A percentile compares a stretch with the other conserved stretches of the same genome.
Conservation (phyloP, 2,888 invertebrate genomes). For the Carabus problematicus region DNA sequence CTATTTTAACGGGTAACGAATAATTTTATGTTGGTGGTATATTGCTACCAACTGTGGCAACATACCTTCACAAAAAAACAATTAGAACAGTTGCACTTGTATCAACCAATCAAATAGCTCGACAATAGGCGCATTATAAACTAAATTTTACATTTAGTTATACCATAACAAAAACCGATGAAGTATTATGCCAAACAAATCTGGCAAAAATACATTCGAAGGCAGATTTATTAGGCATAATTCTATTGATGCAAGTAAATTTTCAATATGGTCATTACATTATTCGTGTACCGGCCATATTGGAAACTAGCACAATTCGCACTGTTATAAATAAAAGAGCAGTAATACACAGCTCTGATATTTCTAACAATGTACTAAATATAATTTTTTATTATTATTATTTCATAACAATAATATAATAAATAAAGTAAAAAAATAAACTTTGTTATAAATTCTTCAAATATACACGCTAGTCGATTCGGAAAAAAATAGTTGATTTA, state of each 20-base stretch:
- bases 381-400: slow-evolving; percentile 18
- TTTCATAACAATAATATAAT: slow-evolving; percentile 41
- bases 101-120: slow-evolving; percentile 6
- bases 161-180: neutral
- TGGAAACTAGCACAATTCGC: neutral
- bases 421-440: slow-evolving; percentile 44
- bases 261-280: neutral
- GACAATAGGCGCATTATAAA: too few species aligned
- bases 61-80: slow-evolving; percentile 23
- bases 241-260: slow-evolving; percentile 20
- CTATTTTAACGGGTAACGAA: slow-evolving; percentile 59
- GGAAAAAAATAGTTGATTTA: too few species aligned
- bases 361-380: too few species aligned
- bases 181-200: slow-evolving; percentile 16
- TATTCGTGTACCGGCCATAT: neutral
- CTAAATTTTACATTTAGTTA: too few species aligned
- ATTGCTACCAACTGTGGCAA: slow-evolving; percentile 3
- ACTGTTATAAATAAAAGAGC: neutral
- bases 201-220: too few species aligned
- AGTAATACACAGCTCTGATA: too few species aligned
- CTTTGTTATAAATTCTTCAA: slow-evolving; percentile 16
- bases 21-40: slow-evolving; percentile 46
- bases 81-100: slow-evolving; percentile 40
- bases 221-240: slow-evolving; percentile 25
- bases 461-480: neutral